Evolutionary conservation across 2,888 invertebrate species (phyloP), one percentile per base, ranked within the genome.

Genomic region (Colostygia pectinataria): DNA sequence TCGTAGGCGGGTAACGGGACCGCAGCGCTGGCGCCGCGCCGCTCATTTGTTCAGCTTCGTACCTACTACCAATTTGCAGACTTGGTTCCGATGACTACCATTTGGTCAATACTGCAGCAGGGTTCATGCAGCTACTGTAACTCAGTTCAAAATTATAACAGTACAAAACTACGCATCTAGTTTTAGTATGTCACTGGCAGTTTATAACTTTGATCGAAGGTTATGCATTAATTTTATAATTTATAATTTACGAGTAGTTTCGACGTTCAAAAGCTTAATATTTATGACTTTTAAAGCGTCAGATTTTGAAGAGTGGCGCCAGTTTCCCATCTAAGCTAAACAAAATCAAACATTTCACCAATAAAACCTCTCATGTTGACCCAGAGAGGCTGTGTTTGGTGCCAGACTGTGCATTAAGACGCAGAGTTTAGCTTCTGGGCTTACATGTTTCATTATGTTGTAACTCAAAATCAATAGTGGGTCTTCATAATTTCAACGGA

Each of bases 1-100:
- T 56, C 64, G 84, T 84, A 71, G 85, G 85, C 82, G 86, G 65
- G 18, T 80, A 85, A 82, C 85, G 83, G 85, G 68, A 73, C 61
- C 31, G 44, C 37, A 57, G 70, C 32, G 46, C 40, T 59, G 68
- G 70, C 72, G 71, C 65, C 64, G 69, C 71, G 67, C 65, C 68
- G 61, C 59, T 62, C 65, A 65, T 66, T 70, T 65, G 68, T 59
- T 65, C 48, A 23, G 18, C 49, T 55, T 53, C 47, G 50, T 50
- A 50, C 45, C 23, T 53, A 50, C 45, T 40, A 31, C 31, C 53
- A 48, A 55, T 56, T 55, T 50, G 46, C 53, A 39, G 45, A n/a
- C 36, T 31, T 13, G 31, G 40, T 40, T 47, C 23, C 20, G 13
- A 18, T 47, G 40, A 34, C 33, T 44, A 31, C 48, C 40, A 45